phyloP scores from a whole-genome alignment of 2,797 vertebrate species.

The Craterocephalus amniculus region DNA sequence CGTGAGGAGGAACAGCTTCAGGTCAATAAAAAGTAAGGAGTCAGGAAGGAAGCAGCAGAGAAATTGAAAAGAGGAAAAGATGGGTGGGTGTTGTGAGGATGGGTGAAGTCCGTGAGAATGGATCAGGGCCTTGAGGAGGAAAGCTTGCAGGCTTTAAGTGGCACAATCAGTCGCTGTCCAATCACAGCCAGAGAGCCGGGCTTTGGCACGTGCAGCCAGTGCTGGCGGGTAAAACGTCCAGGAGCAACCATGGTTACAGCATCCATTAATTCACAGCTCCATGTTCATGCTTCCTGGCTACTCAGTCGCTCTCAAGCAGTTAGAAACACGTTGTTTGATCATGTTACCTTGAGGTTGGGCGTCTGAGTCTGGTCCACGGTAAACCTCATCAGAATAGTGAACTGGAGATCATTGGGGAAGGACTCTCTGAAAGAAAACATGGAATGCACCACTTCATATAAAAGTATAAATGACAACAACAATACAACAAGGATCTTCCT shows the following conservation, averaged over 20 bases:
- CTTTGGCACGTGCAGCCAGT: slow-evolving; percentile 45
- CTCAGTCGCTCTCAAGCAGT: slow-evolving; percentile 11
- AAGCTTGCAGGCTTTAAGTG: slow-evolving; percentile 33
- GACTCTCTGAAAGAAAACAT: slow-evolving; percentile 86
- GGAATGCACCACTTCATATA: background rate
- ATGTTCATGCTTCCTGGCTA: slow-evolving; percentile 18
- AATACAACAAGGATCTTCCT: too few relatives aligned
- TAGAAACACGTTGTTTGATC: slow-evolving; percentile 1
- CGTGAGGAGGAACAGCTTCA: background rate
- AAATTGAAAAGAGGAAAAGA: background rate
- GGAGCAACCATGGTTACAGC: slow-evolving; percentile 54
- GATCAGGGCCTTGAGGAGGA: slow-evolving; percentile 21
- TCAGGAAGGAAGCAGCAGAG: slow-evolving; percentile 10
- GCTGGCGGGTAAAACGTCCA: slow-evolving; percentile 47
- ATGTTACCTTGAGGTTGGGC: slow-evolving; percentile 93
- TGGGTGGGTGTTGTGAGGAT: background rate
- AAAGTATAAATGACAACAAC: background rate
- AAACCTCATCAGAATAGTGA: slow-evolving; percentile 98
- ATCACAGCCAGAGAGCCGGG: slow-evolving; percentile 65
- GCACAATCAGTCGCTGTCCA: slow-evolving; percentile 40
- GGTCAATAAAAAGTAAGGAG: background rate
- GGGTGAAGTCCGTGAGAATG: slow-evolving; percentile 24
- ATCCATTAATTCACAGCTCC: slow-evolving; percentile 14
- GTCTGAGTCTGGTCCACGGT: slow-evolving; percentile 99
- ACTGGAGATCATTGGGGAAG: slow-evolving; percentile 97